Evolutionary conservation across 1,140 invertebrate species (phyloP), one percentile per base, ranked within the genome.

Genomic region (Penaeus chinensis): DNA sequence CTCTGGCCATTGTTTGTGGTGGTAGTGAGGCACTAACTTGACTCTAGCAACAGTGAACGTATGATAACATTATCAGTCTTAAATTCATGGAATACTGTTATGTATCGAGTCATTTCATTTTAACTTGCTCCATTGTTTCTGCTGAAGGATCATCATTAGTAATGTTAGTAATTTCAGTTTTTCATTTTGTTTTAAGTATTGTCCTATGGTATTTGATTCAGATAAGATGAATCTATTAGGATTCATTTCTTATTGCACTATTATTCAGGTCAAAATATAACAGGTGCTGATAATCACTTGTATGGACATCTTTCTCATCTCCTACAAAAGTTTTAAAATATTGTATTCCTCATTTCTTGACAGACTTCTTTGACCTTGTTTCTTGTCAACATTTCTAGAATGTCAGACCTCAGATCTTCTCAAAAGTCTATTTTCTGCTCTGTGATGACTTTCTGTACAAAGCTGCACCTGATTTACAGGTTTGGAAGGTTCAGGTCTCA

Each of bases 121-220:
- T 16, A 54, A 54, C 54, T 54, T 54, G 54, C 54, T 20, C 24
- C 32, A 78, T 19, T 78, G 54, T 71, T 83, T 83, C 37, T 42
- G 63, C 69, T 74, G 19, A 83, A 24, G 20, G 74, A 66, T 27
- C 32, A 42, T 47, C 65, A 71, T n/a, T 47, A 54, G 54, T 83
- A 71, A 27, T 83, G 66, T 83, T 74, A 83, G 66, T 83, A 47
- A 66, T 69, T 83, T 69, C 47, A 47, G 63, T 27, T 82, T 83
- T 65, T 20, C n/a, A 62, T 82, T 54, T 54, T 54, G 54, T 54
- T 54, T 42, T 54, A 54, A 54, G 54, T 54, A 54, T 54, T 54
- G 54, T 54, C 54, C 54, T 16, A 54, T 54, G 54, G 8, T 54
- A 54, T 54, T 54, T 54, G 54, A 54, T 54, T 54, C 54, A 54